Percentiles rank a stretch among this genome's conserved stretches.
Conservation (phyloP, 23 tunicate species). For the Diplosoma virens region DNA sequence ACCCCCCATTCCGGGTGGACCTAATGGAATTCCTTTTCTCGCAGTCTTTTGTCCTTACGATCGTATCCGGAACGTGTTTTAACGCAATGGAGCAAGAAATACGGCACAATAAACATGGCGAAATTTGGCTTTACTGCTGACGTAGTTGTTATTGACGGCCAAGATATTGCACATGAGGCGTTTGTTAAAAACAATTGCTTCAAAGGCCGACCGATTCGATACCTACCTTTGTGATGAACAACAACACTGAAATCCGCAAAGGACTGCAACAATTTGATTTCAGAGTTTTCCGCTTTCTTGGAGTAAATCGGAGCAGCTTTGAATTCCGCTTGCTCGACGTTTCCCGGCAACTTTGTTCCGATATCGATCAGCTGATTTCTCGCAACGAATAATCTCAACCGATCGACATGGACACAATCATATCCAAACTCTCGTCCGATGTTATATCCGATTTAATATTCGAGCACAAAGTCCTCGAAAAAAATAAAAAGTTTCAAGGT, state of each 20-base stretch:
- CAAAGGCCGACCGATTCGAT: constrained; percentile 35
- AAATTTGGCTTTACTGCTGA: constrained; percentile 20
- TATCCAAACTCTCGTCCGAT: constrained; percentile 39
- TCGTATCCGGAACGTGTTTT: constrained; percentile 33
- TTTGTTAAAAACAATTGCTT: constrained; percentile 41
- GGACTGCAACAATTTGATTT: constrained; percentile 62
- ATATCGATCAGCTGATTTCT: neutral
- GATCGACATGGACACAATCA: neutral
- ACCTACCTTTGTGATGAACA: constrained; percentile 9
- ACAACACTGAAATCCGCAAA: constrained; percentile 35
- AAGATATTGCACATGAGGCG: constrained; percentile 65
- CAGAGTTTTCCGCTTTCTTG: constrained; percentile 43
- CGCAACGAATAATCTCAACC: constrained; percentile 22
- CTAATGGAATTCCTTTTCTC: constrained; percentile 40
- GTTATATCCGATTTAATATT: constrained; percentile 54
- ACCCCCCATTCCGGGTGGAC: constrained; percentile 29
- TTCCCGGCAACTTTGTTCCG: neutral
- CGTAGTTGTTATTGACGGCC: constrained; percentile 25
- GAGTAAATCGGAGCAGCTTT: constrained; percentile 53
- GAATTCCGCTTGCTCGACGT: constrained; percentile 27
- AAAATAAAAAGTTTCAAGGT: too few relatives aligned
- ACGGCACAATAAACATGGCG: constrained; percentile 54
- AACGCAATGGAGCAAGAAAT: constrained; percentile 31
- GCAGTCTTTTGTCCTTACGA: constrained; percentile 35
- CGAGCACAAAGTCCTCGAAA: constrained; percentile 22